phyloP scores from a whole-genome alignment of 1,140 invertebrate species.

The Microplitis mediator region DNA sequence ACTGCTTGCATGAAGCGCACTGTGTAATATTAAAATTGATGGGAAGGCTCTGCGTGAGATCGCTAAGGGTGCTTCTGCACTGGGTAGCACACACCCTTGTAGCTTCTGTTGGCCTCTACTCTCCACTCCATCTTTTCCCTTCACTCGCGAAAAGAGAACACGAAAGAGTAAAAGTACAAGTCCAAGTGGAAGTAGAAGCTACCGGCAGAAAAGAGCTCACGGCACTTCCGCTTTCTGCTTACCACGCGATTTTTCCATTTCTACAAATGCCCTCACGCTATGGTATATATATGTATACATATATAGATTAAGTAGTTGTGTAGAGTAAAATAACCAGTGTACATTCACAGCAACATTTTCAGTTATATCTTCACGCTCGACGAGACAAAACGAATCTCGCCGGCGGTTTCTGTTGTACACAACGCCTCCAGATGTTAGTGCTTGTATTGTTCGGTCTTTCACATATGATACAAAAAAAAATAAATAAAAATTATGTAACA shows the following conservation, averaged over 20 bases:
- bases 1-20: too few species aligned
- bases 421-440: background rate
- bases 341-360: slow-evolving; percentile 6
- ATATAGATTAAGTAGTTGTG: background rate
- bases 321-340: background rate
- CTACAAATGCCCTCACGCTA: background rate
- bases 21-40: slow-evolving; percentile 37
- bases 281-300: too few species aligned
- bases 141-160: background rate
- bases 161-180: background rate
- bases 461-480: background rate
- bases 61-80: slow-evolving; percentile 24
- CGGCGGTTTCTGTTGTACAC: background rate
- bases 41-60: slow-evolving; percentile 12
- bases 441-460: background rate
- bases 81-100: too few species aligned
- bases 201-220: background rate
- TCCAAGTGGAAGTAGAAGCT: slow-evolving; percentile 1
- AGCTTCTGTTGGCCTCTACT: too few species aligned
- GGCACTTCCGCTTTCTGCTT: slow-evolving; percentile 26
- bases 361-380: slow-evolving; percentile 33
- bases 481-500: background rate
- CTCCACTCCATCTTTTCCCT: background rate
- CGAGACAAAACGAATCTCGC: slow-evolving; percentile 24
- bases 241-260: slow-evolving; percentile 20